phyloP scores from a whole-genome alignment of 2,888 invertebrate species.

The Gari tellinella region DNA sequence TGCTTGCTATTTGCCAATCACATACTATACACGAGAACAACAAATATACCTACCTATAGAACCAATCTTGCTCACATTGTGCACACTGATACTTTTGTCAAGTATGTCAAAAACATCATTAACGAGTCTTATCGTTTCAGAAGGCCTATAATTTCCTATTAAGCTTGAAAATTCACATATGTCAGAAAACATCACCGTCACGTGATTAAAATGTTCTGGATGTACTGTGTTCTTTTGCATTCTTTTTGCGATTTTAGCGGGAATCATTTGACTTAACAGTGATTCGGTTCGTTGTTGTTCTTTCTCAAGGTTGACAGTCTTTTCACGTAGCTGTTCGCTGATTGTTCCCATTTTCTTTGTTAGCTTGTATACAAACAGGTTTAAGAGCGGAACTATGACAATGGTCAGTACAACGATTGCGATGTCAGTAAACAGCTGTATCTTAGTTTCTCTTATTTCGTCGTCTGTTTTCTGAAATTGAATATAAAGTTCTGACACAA shows the following conservation, averaged over 20 bases:
- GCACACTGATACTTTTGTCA: conserved; percentile 18
- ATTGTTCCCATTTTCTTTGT: conserved; percentile 28
- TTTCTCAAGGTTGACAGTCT: conserved; percentile 30
- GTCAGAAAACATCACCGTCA: conserved; percentile 43
- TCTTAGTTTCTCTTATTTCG: conserved; percentile 18
- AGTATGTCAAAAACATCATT: conserved; percentile 34
- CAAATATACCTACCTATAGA: conserved; percentile 30
- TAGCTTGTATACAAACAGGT: conserved; percentile 35
- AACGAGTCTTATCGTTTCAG: conserved; percentile 28
- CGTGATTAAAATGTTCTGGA: conserved; percentile 28
- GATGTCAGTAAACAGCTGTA: conserved; percentile 19
- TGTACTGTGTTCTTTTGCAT: conserved; percentile 18
- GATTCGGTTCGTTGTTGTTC: conserved; percentile 34
- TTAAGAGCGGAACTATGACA: conserved; percentile 13
- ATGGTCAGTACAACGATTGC: conserved; percentile 23
- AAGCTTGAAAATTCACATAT: conserved; percentile 31
- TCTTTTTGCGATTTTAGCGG: conserved; percentile 35
- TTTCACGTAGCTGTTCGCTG: conserved; percentile 29
- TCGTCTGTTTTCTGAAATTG: conserved; percentile 30
- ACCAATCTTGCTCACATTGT: conserved; percentile 35
- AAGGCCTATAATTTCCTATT: conserved; percentile 21
- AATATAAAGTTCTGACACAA: too few species aligned
- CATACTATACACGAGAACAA: too few species aligned
- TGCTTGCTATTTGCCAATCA: too few species aligned
- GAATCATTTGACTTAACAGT: conserved; percentile 39